phyloP scores from a whole-genome alignment of 2,888 invertebrate species.

The Aethes cnicana region DNA sequence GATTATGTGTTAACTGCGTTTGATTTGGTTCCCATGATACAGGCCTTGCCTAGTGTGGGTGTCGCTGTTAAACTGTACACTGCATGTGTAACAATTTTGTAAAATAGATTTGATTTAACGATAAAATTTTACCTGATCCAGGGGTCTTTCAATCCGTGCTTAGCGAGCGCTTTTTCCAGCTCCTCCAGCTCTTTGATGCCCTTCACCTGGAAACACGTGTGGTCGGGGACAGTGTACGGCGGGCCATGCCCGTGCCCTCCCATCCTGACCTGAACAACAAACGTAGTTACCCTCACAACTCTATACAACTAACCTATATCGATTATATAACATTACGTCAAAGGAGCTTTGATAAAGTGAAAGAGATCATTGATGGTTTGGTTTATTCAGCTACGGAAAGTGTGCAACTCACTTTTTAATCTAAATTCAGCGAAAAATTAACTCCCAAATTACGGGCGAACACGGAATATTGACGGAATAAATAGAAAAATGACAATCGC shows the following conservation, averaged over 20 bases:
- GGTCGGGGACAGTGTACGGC: constrained; percentile 87
- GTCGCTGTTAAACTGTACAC: too few relatives aligned
- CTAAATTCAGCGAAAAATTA: background rate
- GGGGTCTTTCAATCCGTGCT: constrained; percentile 90
- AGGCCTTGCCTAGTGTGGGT: too few relatives aligned
- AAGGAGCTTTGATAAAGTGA: background rate
- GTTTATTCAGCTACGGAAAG: too few relatives aligned
- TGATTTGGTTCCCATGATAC: too few relatives aligned
- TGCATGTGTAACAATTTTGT: too few relatives aligned
- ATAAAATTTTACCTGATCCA: constrained; percentile 86
- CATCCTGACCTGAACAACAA: constrained; percentile 44
- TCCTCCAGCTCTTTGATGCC: constrained; percentile 85
- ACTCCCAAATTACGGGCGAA: background rate
- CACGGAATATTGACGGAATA: too few relatives aligned
- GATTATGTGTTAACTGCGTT: too few relatives aligned
- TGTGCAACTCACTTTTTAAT: constrained; percentile 13
- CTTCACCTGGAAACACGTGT: constrained; percentile 87
- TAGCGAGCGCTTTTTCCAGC: constrained; percentile 84
- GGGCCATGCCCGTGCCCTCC: constrained; percentile 66
- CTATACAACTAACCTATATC: constrained; percentile 45
- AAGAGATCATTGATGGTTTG: too few relatives aligned
- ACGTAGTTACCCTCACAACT: constrained; percentile 29
- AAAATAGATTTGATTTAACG: background rate
- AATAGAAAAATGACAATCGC: too few relatives aligned
- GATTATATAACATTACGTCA: constrained; percentile 45